A percentile compares a stretch with the other conserved stretches of the same genome.
Evolutionary conservation across 1,140 invertebrate genomes (phyloP).

Genomic region (Drosophila saltans): DNA sequence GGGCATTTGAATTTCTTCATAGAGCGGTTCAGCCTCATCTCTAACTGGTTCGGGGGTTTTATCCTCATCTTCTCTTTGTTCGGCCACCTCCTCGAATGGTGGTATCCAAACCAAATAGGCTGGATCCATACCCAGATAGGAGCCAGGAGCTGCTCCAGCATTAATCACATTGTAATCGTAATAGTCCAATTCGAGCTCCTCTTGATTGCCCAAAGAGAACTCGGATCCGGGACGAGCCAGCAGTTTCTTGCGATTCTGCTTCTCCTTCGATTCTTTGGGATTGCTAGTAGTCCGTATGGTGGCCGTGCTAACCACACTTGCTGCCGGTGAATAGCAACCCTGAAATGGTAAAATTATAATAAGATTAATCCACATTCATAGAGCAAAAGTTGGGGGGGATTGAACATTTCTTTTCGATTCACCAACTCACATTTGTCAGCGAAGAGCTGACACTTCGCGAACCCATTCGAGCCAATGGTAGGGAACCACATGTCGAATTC

Average conservation of each 20-base stretch:
- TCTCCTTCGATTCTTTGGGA: slow-evolving; percentile 91
- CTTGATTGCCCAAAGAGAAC: slow-evolving; percentile 87
- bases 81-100: slow-evolving; percentile 86
- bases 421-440: slow-evolving; percentile 76
- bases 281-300: slow-evolving; percentile 87
- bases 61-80: slow-evolving; percentile 72
- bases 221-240: slow-evolving; percentile 89
- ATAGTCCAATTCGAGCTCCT: slow-evolving; percentile 93
- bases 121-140: slow-evolving; percentile 93
- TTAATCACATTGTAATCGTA: slow-evolving; percentile 94
- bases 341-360: slow-evolving; percentile 66
- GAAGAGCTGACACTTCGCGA: slow-evolving; percentile 73
- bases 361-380: not conserved
- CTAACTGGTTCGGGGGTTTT: slow-evolving; percentile 67
- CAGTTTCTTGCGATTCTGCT: slow-evolving; percentile 88
- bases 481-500: slow-evolving; percentile 56
- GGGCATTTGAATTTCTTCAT: slow-evolving; percentile 84
- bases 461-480: slow-evolving; percentile 57
- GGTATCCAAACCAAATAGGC: slow-evolving; percentile 94
- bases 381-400: too few species aligned
- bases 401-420: not conserved
- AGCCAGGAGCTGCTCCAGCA: slow-evolving; percentile 91
- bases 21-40: slow-evolving; percentile 79
- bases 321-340: slow-evolving; percentile 89
- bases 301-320: slow-evolving; percentile 85